A percentile compares a stretch with the other conserved stretches of the same genome.
Evolutionary conservation across 2,113 vertebrate species (phyloP).

Genomic region (Xenotilapia leptura): DNA sequence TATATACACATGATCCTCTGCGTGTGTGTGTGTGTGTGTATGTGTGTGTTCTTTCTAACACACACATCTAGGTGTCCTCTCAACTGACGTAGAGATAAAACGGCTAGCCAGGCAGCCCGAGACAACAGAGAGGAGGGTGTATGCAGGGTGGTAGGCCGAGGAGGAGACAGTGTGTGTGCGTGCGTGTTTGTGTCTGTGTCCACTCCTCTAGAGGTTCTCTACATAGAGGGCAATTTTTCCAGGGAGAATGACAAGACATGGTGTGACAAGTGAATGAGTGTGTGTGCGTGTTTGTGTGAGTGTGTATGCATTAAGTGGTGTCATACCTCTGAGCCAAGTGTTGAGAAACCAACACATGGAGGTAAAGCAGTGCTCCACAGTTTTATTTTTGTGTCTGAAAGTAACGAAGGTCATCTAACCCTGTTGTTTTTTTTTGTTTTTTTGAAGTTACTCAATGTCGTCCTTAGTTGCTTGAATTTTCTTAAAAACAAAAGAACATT

Average conservation of each 20-base stretch:
- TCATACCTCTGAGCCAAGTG: constrained; percentile 50
- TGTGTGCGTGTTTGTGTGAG: constrained; percentile 10
- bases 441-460: constrained; percentile 66
- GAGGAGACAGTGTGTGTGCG: constrained; percentile 3
- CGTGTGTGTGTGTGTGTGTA: not conserved
- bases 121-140: constrained; percentile 23
- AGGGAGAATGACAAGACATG: constrained; percentile 10
- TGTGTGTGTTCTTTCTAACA: not conserved
- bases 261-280: constrained; percentile 18
- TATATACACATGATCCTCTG: constrained; percentile 63
- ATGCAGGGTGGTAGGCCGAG: not conserved
- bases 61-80: constrained; percentile 35
- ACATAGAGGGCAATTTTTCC: constrained; percentile 13
- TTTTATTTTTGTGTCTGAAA: constrained; percentile 61
- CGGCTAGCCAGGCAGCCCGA: constrained; percentile 11
- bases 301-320: constrained; percentile 51
- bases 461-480: constrained; percentile 66
- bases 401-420: constrained; percentile 71
- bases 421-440: constrained; percentile 25
- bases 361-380: constrained; percentile 61
- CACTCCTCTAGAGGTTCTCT: constrained; percentile 26
- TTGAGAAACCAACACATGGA: constrained; percentile 42
- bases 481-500: constrained; percentile 46
- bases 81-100: constrained; percentile 2
- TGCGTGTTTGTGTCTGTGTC: not conserved